Percentiles rank a stretch among this genome's conserved stretches.
phyloP scores from a whole-genome alignment of 2,797 vertebrate genomes.

The Gambusia yucatana region DNA sequence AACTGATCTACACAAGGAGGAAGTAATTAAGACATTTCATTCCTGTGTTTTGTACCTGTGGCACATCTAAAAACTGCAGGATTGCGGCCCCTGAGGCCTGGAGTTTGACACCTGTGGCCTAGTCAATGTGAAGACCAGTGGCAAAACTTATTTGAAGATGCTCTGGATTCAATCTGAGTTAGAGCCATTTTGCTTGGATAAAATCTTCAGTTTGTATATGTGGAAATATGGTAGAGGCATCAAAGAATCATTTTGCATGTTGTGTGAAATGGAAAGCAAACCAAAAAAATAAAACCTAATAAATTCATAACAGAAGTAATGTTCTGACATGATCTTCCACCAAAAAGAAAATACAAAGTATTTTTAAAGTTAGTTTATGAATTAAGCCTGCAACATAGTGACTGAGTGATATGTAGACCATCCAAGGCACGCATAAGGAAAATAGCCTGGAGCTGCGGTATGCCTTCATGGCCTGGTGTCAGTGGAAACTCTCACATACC shows the following conservation, averaged over 20 bases:
- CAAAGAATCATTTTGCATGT: background rate
- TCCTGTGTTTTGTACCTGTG: too few species aligned
- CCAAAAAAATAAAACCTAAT: background rate
- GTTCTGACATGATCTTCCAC: background rate
- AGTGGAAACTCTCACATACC: constrained; percentile 33
- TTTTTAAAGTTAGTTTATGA: background rate
- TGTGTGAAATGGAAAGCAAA: background rate
- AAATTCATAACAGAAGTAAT: background rate
- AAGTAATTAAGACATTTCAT: too few species aligned
- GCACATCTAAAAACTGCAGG: too few species aligned
- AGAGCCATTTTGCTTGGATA: background rate
- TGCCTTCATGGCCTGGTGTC: constrained; percentile 14
- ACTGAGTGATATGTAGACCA: constrained; percentile 8
- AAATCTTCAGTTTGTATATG: background rate
- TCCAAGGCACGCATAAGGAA: constrained; percentile 19
- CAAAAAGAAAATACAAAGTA: background rate
- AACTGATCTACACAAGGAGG: too few species aligned
- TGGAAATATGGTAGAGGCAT: background rate
- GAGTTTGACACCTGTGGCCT: too few species aligned
- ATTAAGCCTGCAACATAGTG: background rate
- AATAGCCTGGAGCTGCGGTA: constrained; percentile 12
- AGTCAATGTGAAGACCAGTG: background rate
- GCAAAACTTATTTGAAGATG: background rate
- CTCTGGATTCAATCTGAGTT: background rate
- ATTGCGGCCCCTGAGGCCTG: too few species aligned